phyloP scores from a whole-genome alignment of 2,888 invertebrate species.

The Temnothorax rugatulus region DNA sequence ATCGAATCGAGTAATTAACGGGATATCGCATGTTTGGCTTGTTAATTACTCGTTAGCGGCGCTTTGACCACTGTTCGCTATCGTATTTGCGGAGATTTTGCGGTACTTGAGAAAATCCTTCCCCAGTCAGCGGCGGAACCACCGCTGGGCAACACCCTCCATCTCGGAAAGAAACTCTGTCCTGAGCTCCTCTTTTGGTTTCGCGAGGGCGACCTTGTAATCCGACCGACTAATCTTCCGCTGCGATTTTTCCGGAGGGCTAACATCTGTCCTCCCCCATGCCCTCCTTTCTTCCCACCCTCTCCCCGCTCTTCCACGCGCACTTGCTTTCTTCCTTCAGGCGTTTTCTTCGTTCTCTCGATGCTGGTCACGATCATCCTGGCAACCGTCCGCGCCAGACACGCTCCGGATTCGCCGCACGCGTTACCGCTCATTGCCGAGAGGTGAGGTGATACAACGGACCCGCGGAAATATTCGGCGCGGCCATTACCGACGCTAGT shows the following conservation, averaged over 20 bases:
- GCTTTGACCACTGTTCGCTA: neutral
- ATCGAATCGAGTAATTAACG: conserved; percentile 48
- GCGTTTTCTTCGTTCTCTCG: conserved; percentile 4
- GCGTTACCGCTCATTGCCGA: conserved; percentile 58
- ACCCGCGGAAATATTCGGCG: conserved; percentile 61
- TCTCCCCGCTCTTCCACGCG: neutral
- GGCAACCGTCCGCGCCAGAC: conserved; percentile 37
- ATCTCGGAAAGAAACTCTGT: neutral
- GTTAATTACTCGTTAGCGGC: conserved; percentile 31
- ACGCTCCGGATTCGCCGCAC: conserved; percentile 54
- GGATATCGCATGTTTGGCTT: conserved; percentile 20
- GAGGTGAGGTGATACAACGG: conserved; percentile 52
- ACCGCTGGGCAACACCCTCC: neutral
- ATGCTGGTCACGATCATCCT: conserved; percentile 61
- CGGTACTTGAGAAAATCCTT: neutral
- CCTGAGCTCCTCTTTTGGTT: neutral
- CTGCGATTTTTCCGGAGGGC: conserved; percentile 23
- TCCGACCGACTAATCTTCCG: conserved; percentile 19
- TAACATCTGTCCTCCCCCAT: neutral
- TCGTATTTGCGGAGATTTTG: conserved; percentile 30
- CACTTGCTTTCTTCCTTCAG: neutral
- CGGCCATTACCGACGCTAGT: conserved; percentile 46
- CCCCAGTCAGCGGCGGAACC: neutral
- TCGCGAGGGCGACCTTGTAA: conserved; percentile 7
- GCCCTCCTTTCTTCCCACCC: neutral